Percentiles rank a stretch among this genome's conserved stretches.
These are phyloP conservation scores for Tyto alba DNA, from an alignment of 2,113 vertebrate genomes.

Conservation along the genomic window DNA sequence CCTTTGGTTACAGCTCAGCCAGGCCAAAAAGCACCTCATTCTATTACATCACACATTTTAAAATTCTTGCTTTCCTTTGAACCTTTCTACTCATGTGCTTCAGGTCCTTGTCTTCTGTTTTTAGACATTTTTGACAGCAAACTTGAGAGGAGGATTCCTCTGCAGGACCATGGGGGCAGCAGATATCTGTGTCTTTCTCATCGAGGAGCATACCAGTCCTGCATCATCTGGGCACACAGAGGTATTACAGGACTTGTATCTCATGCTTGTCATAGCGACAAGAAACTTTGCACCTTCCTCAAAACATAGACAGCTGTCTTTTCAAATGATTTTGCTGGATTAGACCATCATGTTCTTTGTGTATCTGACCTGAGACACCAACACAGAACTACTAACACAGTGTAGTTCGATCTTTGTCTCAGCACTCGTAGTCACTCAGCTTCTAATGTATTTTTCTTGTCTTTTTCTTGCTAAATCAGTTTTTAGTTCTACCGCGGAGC, in stretches of 20 bases:
- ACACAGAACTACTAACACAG: rapidly evolving
- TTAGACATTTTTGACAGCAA: neutral
- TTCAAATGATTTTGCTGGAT: neutral
- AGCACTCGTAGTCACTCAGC: neutral
- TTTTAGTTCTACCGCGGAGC: neutral
- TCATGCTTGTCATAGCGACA: neutral
- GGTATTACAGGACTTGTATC: rapidly evolving
- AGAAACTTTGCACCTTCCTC: neutral
- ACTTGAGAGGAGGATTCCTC: neutral
- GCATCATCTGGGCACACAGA: rapidly evolving
- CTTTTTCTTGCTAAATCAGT: neutral
- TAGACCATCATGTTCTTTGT: neutral
- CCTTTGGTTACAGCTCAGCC: neutral
- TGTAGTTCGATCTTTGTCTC: neutral
- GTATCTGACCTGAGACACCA: neutral
- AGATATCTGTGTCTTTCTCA: neutral
- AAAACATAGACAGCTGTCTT: neutral
- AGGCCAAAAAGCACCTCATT: neutral
- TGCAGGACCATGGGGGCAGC: neutral
- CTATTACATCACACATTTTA: neutral
- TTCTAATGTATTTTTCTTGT: neutral
- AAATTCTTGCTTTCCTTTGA: neutral
- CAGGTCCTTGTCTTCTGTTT: neutral
- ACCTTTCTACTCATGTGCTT: neutral
- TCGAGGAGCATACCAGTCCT: neutral